Evolutionary conservation across 92 coral and sea anemone genomes (phyloP).

Genomic region (Micromussa lordhowensis): DNA sequence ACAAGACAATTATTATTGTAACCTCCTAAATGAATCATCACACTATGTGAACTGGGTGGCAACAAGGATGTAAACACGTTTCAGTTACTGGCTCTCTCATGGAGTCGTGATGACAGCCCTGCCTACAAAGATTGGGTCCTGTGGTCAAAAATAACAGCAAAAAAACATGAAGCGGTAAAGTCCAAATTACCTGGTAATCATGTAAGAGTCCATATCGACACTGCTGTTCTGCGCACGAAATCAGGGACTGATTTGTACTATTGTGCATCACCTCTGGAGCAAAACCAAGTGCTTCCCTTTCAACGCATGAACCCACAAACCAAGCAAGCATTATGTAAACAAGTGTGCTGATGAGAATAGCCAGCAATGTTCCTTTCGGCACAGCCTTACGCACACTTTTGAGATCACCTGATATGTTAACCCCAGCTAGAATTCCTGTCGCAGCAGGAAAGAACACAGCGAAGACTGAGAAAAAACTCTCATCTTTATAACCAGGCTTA

Average conservation of each 20-base stretch:
- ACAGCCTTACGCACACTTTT: slow-evolving; percentile 87
- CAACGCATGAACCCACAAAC: slow-evolving; percentile 83
- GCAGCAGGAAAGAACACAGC: slow-evolving; percentile 99
- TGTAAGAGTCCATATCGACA: slow-evolving; percentile 86
- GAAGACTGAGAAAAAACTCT: slow-evolving; percentile 92
- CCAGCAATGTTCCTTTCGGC: slow-evolving; percentile 94
- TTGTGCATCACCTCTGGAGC: slow-evolving; percentile 60
- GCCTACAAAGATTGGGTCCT: not conserved
- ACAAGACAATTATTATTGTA: too few species aligned
- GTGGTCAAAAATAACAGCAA: not conserved
- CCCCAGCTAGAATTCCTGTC: slow-evolving; percentile 97
- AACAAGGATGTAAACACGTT: too few species aligned
- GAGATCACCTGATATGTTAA: slow-evolving; percentile 94
- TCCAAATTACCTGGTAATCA: slow-evolving; percentile 83
- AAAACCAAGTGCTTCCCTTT: slow-evolving; percentile 86
- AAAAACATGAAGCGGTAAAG: not conserved
- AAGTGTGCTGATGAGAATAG: slow-evolving; percentile 85
- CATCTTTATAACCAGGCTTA: slow-evolving; percentile 74
- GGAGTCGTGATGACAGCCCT: not conserved
- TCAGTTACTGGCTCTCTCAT: too few species aligned
- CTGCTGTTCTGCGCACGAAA: slow-evolving; percentile 62
- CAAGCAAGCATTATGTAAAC: slow-evolving; percentile 89
- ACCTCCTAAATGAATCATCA: too few species aligned
- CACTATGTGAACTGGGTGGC: too few species aligned
- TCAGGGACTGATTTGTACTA: slow-evolving; percentile 32